Evolutionary conservation across 2,113 vertebrate species (phyloP).

Genomic region (Apistogramma diplotaenia): DNA sequence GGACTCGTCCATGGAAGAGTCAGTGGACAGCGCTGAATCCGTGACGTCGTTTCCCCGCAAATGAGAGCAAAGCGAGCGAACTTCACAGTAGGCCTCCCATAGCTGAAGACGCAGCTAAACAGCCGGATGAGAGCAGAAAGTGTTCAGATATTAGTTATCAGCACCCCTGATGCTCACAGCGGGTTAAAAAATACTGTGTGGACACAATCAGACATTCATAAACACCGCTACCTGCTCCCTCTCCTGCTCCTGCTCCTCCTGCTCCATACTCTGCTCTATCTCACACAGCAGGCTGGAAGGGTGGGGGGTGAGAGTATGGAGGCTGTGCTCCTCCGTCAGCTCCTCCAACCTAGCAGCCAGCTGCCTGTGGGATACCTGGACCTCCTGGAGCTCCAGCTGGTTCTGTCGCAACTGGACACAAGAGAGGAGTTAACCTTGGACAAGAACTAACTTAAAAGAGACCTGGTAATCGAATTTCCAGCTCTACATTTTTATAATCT

Average conservation of each 20-base stretch:
- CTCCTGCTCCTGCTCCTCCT: slow-evolving; percentile 96
- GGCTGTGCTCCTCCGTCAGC: slow-evolving; percentile 87
- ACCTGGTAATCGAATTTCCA: background rate
- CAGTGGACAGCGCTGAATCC: slow-evolving; percentile 93
- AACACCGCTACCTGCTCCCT: slow-evolving; percentile 86
- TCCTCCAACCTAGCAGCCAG: slow-evolving; percentile 87
- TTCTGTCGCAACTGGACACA: slow-evolving; percentile 84
- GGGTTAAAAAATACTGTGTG: rapidly evolving
- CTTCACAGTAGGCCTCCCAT: slow-evolving; percentile 97
- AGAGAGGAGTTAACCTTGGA: background rate
- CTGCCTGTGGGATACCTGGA: slow-evolving; percentile 87
- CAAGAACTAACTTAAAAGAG: background rate
- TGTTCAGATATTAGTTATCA: background rate
- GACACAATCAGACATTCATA: background rate
- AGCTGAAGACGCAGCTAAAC: slow-evolving; percentile 91
- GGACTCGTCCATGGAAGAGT: slow-evolving; percentile 98
- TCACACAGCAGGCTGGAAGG: slow-evolving; percentile 91
- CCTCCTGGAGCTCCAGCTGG: slow-evolving; percentile 92
- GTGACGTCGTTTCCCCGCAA: slow-evolving; percentile 94
- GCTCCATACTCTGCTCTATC: slow-evolving; percentile 99
- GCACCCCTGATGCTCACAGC: background rate
- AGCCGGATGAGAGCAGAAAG: background rate
- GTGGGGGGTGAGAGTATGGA: slow-evolving; percentile 85
- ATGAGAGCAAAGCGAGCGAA: slow-evolving; percentile 93
- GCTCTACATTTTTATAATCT: background rate